A percentile compares a stretch with the other conserved stretches of the same genome.
Evolutionary conservation across 2,888 invertebrate genomes (phyloP).

Genomic region (Cataglyphis livida): DNA sequence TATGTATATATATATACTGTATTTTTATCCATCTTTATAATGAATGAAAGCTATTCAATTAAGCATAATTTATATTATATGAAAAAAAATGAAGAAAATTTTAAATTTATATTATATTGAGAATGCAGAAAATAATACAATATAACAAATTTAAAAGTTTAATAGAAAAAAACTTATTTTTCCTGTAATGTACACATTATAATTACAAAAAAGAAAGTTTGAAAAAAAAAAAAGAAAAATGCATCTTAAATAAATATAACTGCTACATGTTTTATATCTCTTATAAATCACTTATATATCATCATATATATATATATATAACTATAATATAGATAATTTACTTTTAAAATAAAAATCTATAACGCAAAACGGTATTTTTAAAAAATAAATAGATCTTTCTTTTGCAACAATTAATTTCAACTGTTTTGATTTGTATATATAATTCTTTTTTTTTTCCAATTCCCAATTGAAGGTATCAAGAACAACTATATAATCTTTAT

Average conservation of each 20-base stretch:
- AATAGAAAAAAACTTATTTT: not conserved
- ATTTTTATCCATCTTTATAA: not conserved
- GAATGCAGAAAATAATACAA: not conserved
- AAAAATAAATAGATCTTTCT: slow-evolving; percentile 74
- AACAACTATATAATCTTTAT: slow-evolving; percentile 63
- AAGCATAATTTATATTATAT: not conserved
- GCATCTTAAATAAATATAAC: slow-evolving; percentile 13
- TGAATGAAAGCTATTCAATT: not conserved
- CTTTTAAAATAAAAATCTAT: slow-evolving; percentile 59
- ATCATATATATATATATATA: slow-evolving; percentile 48
- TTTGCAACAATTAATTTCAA: slow-evolving; percentile 70
- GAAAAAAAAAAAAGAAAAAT: not conserved
- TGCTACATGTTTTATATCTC: not conserved
- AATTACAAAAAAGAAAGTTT: not conserved
- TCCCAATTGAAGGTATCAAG: slow-evolving; percentile 60
- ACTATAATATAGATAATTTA: slow-evolving; percentile 62
- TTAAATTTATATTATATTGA: not conserved
- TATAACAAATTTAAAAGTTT: slow-evolving; percentile 2
- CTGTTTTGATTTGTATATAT: slow-evolving; percentile 57
- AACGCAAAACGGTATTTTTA: slow-evolving; percentile 60
- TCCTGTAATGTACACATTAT: not conserved
- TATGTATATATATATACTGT: not conserved
- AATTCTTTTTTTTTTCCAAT: slow-evolving; percentile 32
- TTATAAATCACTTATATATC: slow-evolving; percentile 58
- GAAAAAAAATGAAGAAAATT: not conserved